phyloP scores from a whole-genome alignment of 1,140 invertebrate genomes.

The Chironomus tepperi region DNA sequence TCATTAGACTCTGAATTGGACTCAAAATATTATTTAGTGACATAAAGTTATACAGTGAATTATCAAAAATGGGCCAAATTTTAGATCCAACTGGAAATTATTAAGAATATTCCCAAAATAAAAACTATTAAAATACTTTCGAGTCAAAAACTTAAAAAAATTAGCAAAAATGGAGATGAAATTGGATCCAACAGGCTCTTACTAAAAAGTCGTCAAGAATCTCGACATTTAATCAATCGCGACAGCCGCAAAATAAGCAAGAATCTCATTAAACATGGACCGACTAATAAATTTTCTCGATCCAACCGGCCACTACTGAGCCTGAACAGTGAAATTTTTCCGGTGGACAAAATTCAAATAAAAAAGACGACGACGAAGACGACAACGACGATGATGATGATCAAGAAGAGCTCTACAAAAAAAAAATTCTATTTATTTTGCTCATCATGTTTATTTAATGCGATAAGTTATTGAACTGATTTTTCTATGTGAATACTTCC shows the following conservation, averaged over 20 bases:
- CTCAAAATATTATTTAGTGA: background rate
- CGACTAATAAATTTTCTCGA: background rate
- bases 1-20: background rate
- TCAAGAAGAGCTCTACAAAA: background rate
- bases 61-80: background rate
- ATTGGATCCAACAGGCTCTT: slow-evolving; percentile 11
- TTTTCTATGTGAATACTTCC: slow-evolving; percentile 21
- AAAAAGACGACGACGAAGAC: background rate
- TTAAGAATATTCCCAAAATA: background rate
- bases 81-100: slow-evolving; percentile 19
- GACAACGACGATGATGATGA: background rate
- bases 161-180: background rate
- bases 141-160: background rate
- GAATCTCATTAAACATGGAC: background rate
- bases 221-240: too few species aligned
- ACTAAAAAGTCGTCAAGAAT: background rate
- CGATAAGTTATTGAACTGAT: slow-evolving; percentile 24
- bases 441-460: slow-evolving; percentile 17
- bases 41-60: slow-evolving; percentile 4
- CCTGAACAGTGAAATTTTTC: background rate
- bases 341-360: background rate
- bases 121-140: background rate
- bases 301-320: slow-evolving; percentile 16
- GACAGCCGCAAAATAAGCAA: background rate
- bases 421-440: slow-evolving; percentile 19